Base-by-base conservation (phyloP, 2,113 vertebrate species). In the Embiotoca jacksoni region DNA sequence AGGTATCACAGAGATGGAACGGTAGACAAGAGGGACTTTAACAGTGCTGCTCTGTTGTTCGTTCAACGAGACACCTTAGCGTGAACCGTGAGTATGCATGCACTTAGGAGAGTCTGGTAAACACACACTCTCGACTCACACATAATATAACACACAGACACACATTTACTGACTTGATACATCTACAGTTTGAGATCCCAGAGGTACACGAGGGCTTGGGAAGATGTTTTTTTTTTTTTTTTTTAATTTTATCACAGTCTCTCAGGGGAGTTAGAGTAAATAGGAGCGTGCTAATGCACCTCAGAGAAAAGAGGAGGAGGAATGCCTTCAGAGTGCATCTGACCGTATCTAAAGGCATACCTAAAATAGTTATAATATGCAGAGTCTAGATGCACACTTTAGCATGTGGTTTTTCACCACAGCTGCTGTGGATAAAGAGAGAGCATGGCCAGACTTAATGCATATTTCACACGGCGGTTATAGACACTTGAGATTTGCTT, bases 251-350 rank as follows among this genome's bases (percentile, higher is more conserved):
- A 75, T 78, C 55, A 53, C n/a, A 55, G 59, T 72, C 73, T 85
- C 79, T 78, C 61, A 76, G 81, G 78, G 75, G 64, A 61, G 74
- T 63, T n/a, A 36, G 78, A 84, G 78, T 84, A 78, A 89, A 86
- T 73, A 82, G 60, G 44, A 80, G 39, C 30, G 9, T 53, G 41
- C 65, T 72, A 75, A 82, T 67, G 60, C 62, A 60, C 30, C 46
- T 39, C 55, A 63, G 66, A 74, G 63, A 69, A 52, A 50, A 52
- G 36, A 57, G 14, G 32, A 4, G 3, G 6, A 55, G 54, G 10
- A 15, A 46, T 41, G 59, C 44, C 54, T 71, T 9, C 47, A 61
- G 59, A 71, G 44, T 62, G 46, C 63, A 50, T 36, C 70, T 85
- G 70, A 80, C 61, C 10, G 10, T 66, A 41, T 36, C 50, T 63